Evolutionary conservation across 1,140 invertebrate genomes (phyloP).

Genomic region (Artemia franciscana): DNA sequence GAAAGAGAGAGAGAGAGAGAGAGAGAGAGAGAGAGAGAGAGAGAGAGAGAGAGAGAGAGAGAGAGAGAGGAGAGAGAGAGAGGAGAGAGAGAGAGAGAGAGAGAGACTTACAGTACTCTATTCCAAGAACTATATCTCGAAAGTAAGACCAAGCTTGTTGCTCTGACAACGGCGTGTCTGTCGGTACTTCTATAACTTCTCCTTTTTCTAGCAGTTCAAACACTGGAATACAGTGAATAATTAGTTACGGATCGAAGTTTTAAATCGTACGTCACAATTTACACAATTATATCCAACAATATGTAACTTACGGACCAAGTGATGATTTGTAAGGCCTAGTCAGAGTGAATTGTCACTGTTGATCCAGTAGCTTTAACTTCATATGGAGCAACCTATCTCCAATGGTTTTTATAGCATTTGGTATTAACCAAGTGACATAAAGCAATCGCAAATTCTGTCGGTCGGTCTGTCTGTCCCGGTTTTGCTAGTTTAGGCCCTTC

Average conservation of each 20-base stretch:
- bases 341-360: background rate
- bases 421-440: too few species aligned
- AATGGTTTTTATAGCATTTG: too few species aligned
- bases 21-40: too few species aligned
- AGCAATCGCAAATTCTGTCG: too few species aligned
- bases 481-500: too few species aligned
- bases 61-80: background rate
- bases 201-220: slow-evolving; percentile 62
- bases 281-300: background rate
- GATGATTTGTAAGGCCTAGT: background rate
- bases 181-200: slow-evolving; percentile 67
- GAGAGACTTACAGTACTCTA: slow-evolving; percentile 71
- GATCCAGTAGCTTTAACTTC: background rate
- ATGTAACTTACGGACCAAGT: background rate
- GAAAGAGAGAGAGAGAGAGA: too few species aligned
- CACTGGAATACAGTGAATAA: too few species aligned
- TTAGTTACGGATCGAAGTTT: too few species aligned
- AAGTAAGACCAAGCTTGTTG: slow-evolving; percentile 71
- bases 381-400: background rate
- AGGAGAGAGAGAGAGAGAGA: background rate
- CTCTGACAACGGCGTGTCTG: slow-evolving; percentile 53
- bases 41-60: too few species aligned
- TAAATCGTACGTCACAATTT: too few species aligned
- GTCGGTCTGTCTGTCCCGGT: too few species aligned
- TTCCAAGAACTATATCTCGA: slow-evolving; percentile 65